Evolutionary conservation across 2,113 vertebrate species (phyloP).

Genomic region (Thamnaconus septentrionalis): DNA sequence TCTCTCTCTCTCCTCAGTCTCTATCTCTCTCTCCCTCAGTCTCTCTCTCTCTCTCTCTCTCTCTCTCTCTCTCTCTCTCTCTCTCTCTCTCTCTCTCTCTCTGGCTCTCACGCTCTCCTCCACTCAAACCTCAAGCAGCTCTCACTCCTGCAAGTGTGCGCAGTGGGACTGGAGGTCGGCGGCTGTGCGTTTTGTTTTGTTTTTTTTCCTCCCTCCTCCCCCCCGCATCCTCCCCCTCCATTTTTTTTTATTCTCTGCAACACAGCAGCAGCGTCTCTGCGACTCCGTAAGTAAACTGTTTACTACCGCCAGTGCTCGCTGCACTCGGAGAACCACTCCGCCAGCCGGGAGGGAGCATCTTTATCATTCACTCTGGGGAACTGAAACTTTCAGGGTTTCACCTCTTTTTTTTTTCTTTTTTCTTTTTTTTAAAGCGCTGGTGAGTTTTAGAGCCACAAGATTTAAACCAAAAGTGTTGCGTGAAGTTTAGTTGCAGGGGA

Average conservation of each 20-base stretch:
- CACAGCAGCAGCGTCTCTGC: slow-evolving; percentile 28
- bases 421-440: background rate
- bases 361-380: slow-evolving; percentile 34
- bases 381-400: background rate
- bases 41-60: background rate
- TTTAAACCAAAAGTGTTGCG: slow-evolving; percentile 2
- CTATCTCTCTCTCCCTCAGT: slow-evolving; percentile 10
- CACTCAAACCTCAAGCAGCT: slow-evolving; percentile 19
- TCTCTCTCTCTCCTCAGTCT: slow-evolving; percentile 7
- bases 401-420: background rate
- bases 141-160: slow-evolving; percentile 44
- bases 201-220: too few relatives aligned
- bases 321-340: background rate
- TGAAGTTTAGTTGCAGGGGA: background rate
- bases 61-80: slow-evolving; percentile 31
- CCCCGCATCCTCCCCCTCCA: background rate
- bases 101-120: slow-evolving; percentile 6
- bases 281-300: slow-evolving; percentile 62
- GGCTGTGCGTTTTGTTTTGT: background rate
- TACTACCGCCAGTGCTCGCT: slow-evolving; percentile 15
- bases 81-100: slow-evolving; percentile 5
- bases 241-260: slow-evolving; percentile 40
- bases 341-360: background rate
- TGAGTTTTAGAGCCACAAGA: background rate
- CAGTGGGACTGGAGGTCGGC: slow-evolving; percentile 51